Evolutionary conservation across 2,113 vertebrate genomes (phyloP).

Genomic region (Nyctibius bracteatus): DNA sequence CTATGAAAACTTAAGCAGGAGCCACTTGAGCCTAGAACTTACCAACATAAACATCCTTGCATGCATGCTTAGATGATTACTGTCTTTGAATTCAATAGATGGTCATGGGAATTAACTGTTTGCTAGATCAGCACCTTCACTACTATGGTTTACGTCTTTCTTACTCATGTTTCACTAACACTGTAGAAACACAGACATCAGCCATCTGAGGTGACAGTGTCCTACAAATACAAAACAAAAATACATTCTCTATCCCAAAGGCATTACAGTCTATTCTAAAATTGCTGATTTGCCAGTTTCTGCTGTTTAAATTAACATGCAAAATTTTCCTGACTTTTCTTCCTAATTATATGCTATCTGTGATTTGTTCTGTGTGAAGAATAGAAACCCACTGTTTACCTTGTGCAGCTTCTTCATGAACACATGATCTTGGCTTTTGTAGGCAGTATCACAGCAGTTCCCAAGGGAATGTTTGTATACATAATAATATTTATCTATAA

Average conservation of each 20-base stretch:
- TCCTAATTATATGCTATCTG: neutral
- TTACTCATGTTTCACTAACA: neutral
- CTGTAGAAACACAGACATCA: neutral
- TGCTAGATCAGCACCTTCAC: constrained; percentile 16
- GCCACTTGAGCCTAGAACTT: neutral
- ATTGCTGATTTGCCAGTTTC: neutral
- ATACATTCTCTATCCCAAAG: neutral
- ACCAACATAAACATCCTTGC: constrained; percentile 6
- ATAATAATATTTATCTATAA: constrained; percentile 22
- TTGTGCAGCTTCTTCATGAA: neutral
- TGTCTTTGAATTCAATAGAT: neutral
- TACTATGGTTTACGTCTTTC: neutral
- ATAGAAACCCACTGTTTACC: constrained; percentile 2
- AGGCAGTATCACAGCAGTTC: constrained; percentile 3
- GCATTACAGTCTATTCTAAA: neutral
- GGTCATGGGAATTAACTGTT: constrained; percentile 16
- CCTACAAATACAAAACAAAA: neutral
- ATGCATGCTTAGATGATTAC: neutral
- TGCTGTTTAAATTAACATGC: neutral
- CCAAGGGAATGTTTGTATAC: constrained; percentile 30
- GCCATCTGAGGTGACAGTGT: neutral
- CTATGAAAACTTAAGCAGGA: neutral
- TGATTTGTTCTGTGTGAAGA: neutral
- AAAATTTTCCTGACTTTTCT: neutral
- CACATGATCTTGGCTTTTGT: neutral